Base-by-base conservation (phyloP, 2,797 vertebrate genomes). In the Chrysolophus pictus region DNA sequence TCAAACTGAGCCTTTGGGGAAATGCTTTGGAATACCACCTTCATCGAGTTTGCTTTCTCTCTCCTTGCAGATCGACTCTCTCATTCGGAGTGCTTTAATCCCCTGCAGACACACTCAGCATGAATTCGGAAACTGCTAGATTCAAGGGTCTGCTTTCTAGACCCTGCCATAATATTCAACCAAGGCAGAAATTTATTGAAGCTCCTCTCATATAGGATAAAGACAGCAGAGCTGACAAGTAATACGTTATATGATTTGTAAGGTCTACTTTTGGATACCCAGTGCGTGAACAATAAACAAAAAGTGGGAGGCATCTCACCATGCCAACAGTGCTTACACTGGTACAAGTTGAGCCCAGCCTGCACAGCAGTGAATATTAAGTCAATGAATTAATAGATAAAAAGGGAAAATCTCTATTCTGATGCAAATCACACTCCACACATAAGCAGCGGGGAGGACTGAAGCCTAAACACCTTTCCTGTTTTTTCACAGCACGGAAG, bases 351-450 rank as follows among this genome's bases (percentile, higher is more conserved):
- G 77, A 19, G 51, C 31, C 21, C 49, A 46, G 2, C 68, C 47
- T 33, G 84, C 71, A 93, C 65, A n/a, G 33, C 65, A 42, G 93
- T 79, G 31, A 91, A 71, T 17, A 69, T 85, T 87, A 94, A 88
- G 83, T 2, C 94, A 88, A 91, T 59, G 9, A 92, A 88, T 88
- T 69, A 88, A 93, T 37, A 81, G 84, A 90, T 87, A 73, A 88
- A 90, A 87, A 76, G 74, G 68, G 70, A 93, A 90, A 95, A 91
- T 82, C 82, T 39, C 67, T 93, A 74, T 93, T 95, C 81, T 93
- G 80, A 94, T 91, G 86, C 80, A 96, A 93, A 95, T 86, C 91
- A 83, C 67, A 90, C 46, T 33, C 29, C 11, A 55, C 76, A 88
- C 53, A 78, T 31, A 53, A 88, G 86, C 84, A 75, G 60, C 31